A percentile compares a stretch with the other conserved stretches of the same genome.
Conservation (phyloP, 2,888 invertebrate species). For the Apoda limacodes region DNA sequence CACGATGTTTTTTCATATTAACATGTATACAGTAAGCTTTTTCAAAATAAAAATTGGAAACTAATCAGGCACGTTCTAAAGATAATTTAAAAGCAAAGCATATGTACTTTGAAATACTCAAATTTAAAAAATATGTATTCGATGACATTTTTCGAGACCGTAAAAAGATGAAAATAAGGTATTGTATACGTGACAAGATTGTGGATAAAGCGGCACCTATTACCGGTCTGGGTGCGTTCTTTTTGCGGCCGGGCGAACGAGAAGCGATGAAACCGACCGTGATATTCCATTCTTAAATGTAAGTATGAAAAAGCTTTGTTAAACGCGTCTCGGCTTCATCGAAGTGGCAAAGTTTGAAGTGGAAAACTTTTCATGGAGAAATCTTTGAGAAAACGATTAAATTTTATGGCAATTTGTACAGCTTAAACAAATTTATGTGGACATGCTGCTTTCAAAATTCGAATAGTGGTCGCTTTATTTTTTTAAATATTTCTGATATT, state of each 20-base stretch:
- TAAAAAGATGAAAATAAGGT: constrained; percentile 69
- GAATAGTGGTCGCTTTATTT: no score
- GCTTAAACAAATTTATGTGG: no score
- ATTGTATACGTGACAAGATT: constrained; percentile 66
- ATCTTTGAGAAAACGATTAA: constrained; percentile 65
- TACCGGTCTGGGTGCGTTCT: constrained; percentile 59
- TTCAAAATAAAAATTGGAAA: no score
- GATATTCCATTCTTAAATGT: constrained; percentile 65
- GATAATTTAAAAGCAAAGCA: no score
- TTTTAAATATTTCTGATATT: no score
- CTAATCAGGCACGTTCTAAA: no score
- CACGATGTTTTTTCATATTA: no score
- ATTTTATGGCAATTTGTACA: constrained; percentile 63
- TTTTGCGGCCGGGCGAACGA: constrained; percentile 60
- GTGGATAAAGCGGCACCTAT: constrained; percentile 58
- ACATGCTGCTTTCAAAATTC: no score
- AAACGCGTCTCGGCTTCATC: constrained; percentile 62
- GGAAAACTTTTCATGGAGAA: constrained; percentile 67
- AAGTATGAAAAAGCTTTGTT: constrained; percentile 68
- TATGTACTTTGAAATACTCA: no score
- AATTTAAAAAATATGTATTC: constrained; percentile 70
- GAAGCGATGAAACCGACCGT: constrained; percentile 61
- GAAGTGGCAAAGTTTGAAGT: constrained; percentile 68
- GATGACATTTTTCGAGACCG: constrained; percentile 68
- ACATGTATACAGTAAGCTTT: no score